Evolutionary conservation across 2,888 invertebrate species (phyloP).

Genomic region (Tholera decimalis): DNA sequence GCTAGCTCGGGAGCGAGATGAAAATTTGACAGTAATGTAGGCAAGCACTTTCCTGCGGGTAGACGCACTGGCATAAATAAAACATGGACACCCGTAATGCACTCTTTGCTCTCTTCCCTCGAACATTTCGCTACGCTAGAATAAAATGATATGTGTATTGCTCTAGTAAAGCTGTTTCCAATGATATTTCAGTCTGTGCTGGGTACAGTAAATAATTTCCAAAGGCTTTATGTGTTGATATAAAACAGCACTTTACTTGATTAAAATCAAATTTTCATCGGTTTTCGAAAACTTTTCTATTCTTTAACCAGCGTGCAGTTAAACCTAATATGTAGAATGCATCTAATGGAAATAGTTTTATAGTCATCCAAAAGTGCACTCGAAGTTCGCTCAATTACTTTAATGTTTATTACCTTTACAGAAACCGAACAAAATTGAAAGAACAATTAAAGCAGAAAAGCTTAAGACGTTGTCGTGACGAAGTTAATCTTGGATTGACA

Average conservation of each 20-base stretch:
- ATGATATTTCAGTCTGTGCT: conserved; percentile 46
- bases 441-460: conserved; percentile 24
- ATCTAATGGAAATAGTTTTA: conserved; percentile 11
- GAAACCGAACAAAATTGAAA: conserved; percentile 24
- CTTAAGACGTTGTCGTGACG: conserved; percentile 29
- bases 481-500: conserved; percentile 40
- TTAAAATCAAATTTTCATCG: conserved; percentile 33
- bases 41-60: conserved; percentile 80
- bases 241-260: conserved; percentile 51
- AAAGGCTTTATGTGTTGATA: conserved; percentile 37
- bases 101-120: conserved; percentile 75
- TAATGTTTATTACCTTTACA: conserved; percentile 16
- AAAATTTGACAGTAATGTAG: conserved; percentile 84
- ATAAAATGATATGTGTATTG: conserved; percentile 59
- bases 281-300: conserved; percentile 1
- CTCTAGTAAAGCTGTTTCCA: conserved; percentile 46
- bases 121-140: conserved; percentile 57
- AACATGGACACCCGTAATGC: conserved; percentile 85
- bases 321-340: conserved; percentile 15
- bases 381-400: conserved; percentile 6
- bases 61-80: conserved; percentile 68
- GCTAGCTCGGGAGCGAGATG: conserved; percentile 65
- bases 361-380: conserved; percentile 8
- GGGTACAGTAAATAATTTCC: conserved; percentile 39
- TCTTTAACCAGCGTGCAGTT: background rate